Evolutionary conservation across 2,113 vertebrate genomes (phyloP).

Genomic region (Chionis minor): DNA sequence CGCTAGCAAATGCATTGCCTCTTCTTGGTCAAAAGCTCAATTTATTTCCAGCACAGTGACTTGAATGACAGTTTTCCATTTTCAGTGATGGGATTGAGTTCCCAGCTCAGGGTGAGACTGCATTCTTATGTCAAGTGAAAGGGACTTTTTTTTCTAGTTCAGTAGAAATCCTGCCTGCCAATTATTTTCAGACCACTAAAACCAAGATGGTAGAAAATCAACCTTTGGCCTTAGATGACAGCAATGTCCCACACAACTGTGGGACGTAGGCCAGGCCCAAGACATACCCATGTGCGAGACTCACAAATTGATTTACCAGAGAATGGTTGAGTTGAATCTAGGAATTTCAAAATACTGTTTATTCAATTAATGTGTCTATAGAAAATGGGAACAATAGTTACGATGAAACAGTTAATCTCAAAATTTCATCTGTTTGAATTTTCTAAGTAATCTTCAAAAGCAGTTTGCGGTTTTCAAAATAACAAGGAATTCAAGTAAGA

Average conservation of each 20-base stretch:
- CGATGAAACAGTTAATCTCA: neutral
- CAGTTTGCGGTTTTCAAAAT: neutral
- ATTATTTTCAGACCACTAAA: neutral
- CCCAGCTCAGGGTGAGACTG: neutral
- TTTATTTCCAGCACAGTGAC: neutral
- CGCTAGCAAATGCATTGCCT: neutral
- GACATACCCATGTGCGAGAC: neutral
- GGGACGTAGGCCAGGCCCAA: neutral
- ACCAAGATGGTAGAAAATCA: neutral
- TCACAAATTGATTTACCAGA: neutral
- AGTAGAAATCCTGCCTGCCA: neutral
- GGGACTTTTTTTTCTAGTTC: neutral
- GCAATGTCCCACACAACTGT: neutral
- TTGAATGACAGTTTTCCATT: constrained; percentile 9
- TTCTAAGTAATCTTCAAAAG: neutral
- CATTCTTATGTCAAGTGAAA: neutral
- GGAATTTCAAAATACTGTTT: neutral
- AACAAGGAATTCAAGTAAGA: neutral
- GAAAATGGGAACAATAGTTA: neutral
- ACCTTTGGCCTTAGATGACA: neutral
- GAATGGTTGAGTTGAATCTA: neutral
- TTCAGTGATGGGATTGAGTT: neutral
- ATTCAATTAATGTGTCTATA: neutral
- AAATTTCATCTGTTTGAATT: neutral
- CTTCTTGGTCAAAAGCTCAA: neutral